Percentiles rank a stretch among this genome's conserved stretches.
Conservation (phyloP, 1,140 invertebrate genomes). For the Tachypleus tridentatus region DNA sequence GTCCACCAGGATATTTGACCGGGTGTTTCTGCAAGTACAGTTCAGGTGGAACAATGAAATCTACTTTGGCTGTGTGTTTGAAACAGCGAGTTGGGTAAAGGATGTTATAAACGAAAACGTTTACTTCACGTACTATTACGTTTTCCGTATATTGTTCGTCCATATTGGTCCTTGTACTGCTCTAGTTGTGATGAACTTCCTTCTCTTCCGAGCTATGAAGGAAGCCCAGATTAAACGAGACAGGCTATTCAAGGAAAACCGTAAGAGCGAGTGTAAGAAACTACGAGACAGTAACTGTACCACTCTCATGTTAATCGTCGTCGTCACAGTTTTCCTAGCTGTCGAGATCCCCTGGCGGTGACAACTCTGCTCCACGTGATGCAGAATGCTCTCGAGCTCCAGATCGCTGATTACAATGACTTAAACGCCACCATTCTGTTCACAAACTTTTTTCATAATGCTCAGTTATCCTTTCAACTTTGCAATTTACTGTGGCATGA, state of each 20-base stretch:
- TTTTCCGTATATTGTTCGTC: conserved; percentile 79
- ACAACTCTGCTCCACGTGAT: conserved; percentile 75
- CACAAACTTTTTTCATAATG: conserved; percentile 82
- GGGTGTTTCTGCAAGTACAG: conserved; percentile 35
- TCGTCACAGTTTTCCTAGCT: conserved; percentile 78
- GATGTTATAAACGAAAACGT: conserved; percentile 47
- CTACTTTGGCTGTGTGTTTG: conserved; percentile 8
- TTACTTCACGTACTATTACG: conserved; percentile 67
- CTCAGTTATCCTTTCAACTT: conserved; percentile 88
- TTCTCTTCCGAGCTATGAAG: conserved; percentile 71
- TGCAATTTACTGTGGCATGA: conserved; percentile 92
- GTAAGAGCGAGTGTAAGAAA: conserved; percentile 68
- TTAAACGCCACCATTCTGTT: conserved; percentile 72
- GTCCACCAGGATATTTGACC: conserved; percentile 61
- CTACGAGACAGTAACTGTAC: conserved; percentile 79
- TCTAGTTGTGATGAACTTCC: conserved; percentile 73
- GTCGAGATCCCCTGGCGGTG: conserved; percentile 80
- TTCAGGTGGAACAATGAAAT: conserved; percentile 48
- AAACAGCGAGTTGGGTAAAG: conserved; percentile 48
- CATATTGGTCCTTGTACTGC: conserved; percentile 77
- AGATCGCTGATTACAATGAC: conserved; percentile 57
- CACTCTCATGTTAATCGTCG: conserved; percentile 87
- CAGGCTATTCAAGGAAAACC: conserved; percentile 67
- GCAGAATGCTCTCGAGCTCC: conserved; percentile 42
- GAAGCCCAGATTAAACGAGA: conserved; percentile 65